A percentile compares a stretch with the other conserved stretches of the same genome.
phyloP scores from a whole-genome alignment of 2,797 vertebrate genomes.

The Phalanger gymnotis region DNA sequence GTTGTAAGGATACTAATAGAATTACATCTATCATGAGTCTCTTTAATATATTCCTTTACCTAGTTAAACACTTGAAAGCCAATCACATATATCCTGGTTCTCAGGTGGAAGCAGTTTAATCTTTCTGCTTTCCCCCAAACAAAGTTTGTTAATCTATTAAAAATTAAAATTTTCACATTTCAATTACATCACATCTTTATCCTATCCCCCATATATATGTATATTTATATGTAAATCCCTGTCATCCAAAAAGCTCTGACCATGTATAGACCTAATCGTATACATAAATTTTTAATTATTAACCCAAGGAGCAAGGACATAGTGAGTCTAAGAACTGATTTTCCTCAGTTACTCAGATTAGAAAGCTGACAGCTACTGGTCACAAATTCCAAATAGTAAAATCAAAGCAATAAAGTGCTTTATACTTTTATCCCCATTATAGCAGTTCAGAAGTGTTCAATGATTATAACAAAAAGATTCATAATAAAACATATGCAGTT shows the following conservation, averaged over 20 bases:
- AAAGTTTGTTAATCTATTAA: background rate
- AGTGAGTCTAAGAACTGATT: too few relatives aligned
- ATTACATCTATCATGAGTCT: background rate
- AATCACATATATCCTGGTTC: background rate
- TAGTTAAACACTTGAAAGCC: background rate
- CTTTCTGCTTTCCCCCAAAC: background rate
- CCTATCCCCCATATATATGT: background rate
- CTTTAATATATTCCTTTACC: background rate
- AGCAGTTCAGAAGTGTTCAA: background rate
- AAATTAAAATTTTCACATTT: background rate
- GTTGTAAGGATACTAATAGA: background rate
- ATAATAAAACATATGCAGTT: background rate
- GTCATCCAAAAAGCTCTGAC: too few relatives aligned
- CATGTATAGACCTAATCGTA: too few relatives aligned
- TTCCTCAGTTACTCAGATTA: too few relatives aligned
- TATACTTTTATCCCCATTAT: too few relatives aligned
- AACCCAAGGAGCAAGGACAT: too few relatives aligned
- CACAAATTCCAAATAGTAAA: too few relatives aligned
- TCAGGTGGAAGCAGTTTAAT: background rate
- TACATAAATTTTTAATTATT: too few relatives aligned
- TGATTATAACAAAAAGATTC: background rate
- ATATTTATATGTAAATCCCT: background rate
- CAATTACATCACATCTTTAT: background rate
- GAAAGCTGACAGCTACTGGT: too few relatives aligned
- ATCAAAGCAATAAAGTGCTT: too few relatives aligned